Evolutionary conservation across 1,140 invertebrate species (phyloP).

Genomic region (Polypedilum pembai): DNA sequence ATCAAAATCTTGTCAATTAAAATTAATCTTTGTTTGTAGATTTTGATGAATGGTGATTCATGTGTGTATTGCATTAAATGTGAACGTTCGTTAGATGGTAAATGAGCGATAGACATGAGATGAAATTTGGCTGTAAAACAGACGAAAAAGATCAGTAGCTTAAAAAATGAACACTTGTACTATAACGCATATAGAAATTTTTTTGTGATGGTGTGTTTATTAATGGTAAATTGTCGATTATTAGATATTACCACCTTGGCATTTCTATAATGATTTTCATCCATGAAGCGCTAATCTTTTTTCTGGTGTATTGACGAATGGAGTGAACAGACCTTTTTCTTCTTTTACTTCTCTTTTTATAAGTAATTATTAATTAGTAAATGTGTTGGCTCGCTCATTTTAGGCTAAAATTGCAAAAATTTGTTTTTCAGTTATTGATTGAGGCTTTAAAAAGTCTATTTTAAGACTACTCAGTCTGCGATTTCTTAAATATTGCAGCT

Average conservation of each 20-base stretch:
- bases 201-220: neutral
- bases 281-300: neutral
- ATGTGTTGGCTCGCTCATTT: neutral
- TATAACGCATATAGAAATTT: neutral
- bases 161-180: neutral
- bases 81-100: no score
- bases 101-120: no score
- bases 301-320: neutral
- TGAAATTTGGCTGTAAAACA: no score
- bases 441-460: neutral
- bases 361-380: neutral
- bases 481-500: no score
- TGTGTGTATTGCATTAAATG: no score
- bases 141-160: neutral
- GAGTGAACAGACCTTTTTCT: neutral
- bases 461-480: neutral
- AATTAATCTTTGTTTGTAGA: no score
- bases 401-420: neutral
- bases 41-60: no score
- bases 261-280: neutral
- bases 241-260: neutral
- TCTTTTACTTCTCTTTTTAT: neutral
- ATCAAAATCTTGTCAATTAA: no score
- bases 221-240: constrained; percentile 10
- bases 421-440: neutral